Percentiles rank a stretch among this genome's conserved stretches.
phyloP scores from a whole-genome alignment of 2,888 invertebrate genomes.

The Lasioglossum pauxillum region DNA sequence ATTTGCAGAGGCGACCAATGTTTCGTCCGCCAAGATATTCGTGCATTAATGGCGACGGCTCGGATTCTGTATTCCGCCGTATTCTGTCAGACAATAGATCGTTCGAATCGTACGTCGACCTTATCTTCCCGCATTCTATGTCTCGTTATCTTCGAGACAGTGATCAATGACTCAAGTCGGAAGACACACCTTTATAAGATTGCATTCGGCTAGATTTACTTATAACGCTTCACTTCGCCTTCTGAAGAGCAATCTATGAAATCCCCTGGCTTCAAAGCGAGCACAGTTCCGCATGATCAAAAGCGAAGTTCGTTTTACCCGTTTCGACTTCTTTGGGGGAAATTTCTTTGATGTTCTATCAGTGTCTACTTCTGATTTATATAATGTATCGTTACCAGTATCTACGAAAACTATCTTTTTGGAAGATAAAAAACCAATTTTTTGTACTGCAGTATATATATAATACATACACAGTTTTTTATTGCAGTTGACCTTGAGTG shows the following conservation, averaged over 20 bases:
- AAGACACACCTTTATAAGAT: slow-evolving; percentile 20
- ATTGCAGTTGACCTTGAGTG: neutral
- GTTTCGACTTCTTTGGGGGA: neutral
- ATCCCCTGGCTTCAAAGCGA: neutral
- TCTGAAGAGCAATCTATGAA: slow-evolving; percentile 9
- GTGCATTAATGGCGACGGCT: slow-evolving; percentile 22
- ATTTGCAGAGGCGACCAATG: slow-evolving; percentile 32
- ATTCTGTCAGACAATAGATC: slow-evolving; percentile 36
- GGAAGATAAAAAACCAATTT: neutral
- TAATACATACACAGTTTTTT: neutral
- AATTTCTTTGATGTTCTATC: neutral
- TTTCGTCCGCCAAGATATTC: slow-evolving; percentile 4
- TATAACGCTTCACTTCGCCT: slow-evolving; percentile 18
- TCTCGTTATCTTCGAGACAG: slow-evolving; percentile 22
- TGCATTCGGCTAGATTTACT: slow-evolving; percentile 11
- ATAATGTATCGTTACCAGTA: neutral
- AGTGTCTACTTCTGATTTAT: neutral
- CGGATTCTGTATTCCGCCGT: slow-evolving; percentile 14
- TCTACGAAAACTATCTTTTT: neutral
- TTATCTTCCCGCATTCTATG: slow-evolving; percentile 31
- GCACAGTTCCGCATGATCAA: neutral
- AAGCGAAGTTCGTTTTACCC: neutral
- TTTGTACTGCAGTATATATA: too few relatives aligned
- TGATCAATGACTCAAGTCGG: slow-evolving; percentile 41
- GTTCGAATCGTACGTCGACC: slow-evolving; percentile 1